Conservation (phyloP, 2,113 vertebrate genomes). For the Thamnaconus septentrionalis region DNA sequence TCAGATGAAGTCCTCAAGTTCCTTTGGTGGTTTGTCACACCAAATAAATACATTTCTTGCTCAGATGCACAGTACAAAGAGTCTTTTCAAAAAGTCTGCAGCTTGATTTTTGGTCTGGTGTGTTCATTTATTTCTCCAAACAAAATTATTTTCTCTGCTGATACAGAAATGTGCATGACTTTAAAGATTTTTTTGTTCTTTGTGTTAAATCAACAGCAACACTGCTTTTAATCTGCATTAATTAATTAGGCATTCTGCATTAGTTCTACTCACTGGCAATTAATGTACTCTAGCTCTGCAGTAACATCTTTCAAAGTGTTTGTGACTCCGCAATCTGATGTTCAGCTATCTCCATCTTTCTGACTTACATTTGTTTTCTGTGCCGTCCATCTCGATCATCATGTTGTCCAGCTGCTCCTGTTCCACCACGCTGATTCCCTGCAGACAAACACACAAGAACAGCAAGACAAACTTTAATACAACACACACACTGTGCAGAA, state of each 20-base stretch:
- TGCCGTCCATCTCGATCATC: slow-evolving; percentile 93
- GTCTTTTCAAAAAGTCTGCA: no score
- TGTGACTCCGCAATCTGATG: not conserved
- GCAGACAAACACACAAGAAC: slow-evolving; percentile 9
- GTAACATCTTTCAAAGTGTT: not conserved
- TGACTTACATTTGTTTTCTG: slow-evolving; percentile 93
- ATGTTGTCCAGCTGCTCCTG: slow-evolving; percentile 92
- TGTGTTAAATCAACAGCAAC: not conserved
- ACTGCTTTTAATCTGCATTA: not conserved
- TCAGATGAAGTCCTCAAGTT: no score
- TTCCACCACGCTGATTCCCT: slow-evolving; percentile 89
- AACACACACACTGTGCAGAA: no score
- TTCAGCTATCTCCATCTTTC: not conserved
- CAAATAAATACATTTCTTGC: no score
- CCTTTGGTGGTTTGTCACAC: no score
- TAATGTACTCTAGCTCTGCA: not conserved
- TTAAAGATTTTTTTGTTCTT: not conserved
- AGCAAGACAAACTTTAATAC: not conserved
- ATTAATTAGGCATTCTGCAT: not conserved
- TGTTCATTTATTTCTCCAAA: not conserved
- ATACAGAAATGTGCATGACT: not conserved
- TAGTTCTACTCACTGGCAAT: no score
- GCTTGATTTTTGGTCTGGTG: no score
- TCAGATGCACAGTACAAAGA: no score
- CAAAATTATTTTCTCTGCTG: not conserved